Evolutionary conservation across 2,888 invertebrate species (phyloP).

Genomic region (Drosophila niveifrons): DNA sequence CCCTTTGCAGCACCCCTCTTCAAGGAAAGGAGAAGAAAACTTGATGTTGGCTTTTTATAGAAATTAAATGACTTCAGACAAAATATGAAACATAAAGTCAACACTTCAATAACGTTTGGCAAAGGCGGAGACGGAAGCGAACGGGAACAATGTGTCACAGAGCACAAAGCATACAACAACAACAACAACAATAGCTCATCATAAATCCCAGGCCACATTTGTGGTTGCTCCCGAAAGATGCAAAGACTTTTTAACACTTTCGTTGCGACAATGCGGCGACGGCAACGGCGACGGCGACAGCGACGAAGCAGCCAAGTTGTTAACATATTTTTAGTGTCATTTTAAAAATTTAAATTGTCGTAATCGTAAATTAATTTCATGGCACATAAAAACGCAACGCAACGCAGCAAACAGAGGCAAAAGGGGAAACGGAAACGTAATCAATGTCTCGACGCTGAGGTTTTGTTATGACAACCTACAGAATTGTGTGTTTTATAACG

Average conservation of each 20-base stretch:
- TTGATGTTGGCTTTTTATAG: slow-evolving; percentile 55
- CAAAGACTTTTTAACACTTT: slow-evolving; percentile 74
- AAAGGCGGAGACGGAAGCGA: slow-evolving; percentile 15
- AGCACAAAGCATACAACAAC: slow-evolving; percentile 25
- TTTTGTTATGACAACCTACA: slow-evolving; percentile 14
- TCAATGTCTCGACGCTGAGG: slow-evolving; percentile 19
- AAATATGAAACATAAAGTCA: slow-evolving; percentile 67
- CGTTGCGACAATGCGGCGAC: slow-evolving; percentile 66
- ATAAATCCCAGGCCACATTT: slow-evolving; percentile 72
- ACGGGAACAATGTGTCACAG: slow-evolving; percentile 60
- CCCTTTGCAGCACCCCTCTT: background rate
- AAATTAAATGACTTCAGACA: slow-evolving; percentile 66
- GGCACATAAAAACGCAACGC: slow-evolving; percentile 80
- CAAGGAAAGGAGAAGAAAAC: slow-evolving; percentile 2
- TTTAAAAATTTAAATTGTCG: slow-evolving; percentile 83
- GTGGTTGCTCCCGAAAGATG: slow-evolving; percentile 34
- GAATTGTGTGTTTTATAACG: slow-evolving; percentile 49
- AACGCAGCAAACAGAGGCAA: slow-evolving; percentile 18
- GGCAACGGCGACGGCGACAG: slow-evolving; percentile 12
- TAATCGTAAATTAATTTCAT: slow-evolving; percentile 85
- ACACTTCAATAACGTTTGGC: slow-evolving; percentile 60
- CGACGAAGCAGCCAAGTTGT: slow-evolving; percentile 52
- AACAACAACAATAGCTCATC: slow-evolving; percentile 42
- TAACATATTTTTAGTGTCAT: slow-evolving; percentile 78
- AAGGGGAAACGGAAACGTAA: slow-evolving; percentile 3